Evolutionary conservation across 2,113 vertebrate genomes (phyloP).

Genomic region (Lamprotornis superbus): DNA sequence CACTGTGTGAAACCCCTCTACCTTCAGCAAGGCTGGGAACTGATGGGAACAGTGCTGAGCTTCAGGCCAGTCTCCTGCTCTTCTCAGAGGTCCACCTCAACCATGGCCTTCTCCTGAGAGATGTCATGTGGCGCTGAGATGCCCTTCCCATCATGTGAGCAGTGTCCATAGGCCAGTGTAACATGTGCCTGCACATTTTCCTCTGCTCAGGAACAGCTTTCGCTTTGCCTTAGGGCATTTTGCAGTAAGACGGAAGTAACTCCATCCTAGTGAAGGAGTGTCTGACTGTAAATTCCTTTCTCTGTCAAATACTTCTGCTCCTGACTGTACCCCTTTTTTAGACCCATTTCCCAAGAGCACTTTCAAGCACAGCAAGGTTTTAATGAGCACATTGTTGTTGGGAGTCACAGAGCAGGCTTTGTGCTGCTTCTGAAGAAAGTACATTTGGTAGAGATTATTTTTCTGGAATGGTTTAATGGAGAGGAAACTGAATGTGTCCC

Average conservation of each 20-base stretch:
- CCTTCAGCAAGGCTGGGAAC: not conserved
- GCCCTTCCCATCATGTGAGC: not conserved
- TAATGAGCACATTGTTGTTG: not conserved
- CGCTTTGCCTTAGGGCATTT: not conserved
- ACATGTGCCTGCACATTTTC: not conserved
- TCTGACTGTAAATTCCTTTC: not conserved
- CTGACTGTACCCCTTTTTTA: not conserved
- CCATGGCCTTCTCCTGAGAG: not conserved
- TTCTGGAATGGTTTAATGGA: not conserved
- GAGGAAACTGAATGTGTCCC: not conserved
- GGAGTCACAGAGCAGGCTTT: not conserved
- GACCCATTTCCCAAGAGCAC: not conserved
- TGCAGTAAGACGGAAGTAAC: not conserved
- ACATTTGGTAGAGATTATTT: not conserved
- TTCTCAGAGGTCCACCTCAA: not conserved
- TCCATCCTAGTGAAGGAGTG: not conserved
- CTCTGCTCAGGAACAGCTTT: not conserved
- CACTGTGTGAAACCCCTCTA: accelerated
- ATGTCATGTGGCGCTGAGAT: not conserved
- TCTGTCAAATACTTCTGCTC: not conserved
- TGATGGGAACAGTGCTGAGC: not conserved
- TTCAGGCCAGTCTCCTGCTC: not conserved
- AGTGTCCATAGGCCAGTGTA: not conserved
- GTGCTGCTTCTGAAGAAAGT: not conserved
- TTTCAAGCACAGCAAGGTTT: not conserved